Base-by-base conservation (phyloP, 2,797 vertebrate genomes). In the Pseudomugil gertrudae region DNA sequence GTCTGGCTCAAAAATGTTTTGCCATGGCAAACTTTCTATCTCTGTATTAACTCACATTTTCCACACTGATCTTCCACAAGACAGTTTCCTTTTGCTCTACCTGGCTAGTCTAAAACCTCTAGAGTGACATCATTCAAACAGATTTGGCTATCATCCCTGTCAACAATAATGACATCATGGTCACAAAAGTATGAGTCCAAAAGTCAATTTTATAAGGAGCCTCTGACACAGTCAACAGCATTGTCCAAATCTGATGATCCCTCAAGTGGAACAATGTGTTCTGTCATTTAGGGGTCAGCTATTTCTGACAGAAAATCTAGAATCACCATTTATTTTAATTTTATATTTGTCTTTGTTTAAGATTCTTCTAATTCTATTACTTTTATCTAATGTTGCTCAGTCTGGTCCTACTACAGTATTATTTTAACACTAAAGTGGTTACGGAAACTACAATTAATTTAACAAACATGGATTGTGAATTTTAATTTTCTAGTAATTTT, bases 1-100 rank as follows among this genome's bases (percentile, higher is more conserved):
- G 17, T 17, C 17, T n/a, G 17, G 19, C 19, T 43, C 17, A 43
- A 43, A 43, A 8, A 43, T 43, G 40, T 43, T 81, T 68, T 77
- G 57, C 57, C 66, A 65, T 69, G 8, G 60, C 52, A 63, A 76
- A 73, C 62, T 27, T 71, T 64, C 59, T 58, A 10, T 63, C 61
- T 63, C 53, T 60, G 33, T 10, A 3, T 52, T 58, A 45, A 36
- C 54, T 66, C 17, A 27, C 15, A 10, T 32, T 62, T 54, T 26
- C 14, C 14, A 27, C 26, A 14, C 23, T 19, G 29, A 4, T 23
- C 61, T 69, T 32, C 6, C 9, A 24, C 47, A 35, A 63, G 30
- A 35, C 54, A 27, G 10, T 70, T 71, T 66, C n/a, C 24, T 29
- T 29, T 33, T 30, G 30, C 35, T 33, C 3, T 53, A 36, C 38